A percentile compares a stretch with the other conserved stretches of the same genome.
phyloP scores from a whole-genome alignment of 2,797 vertebrate species.

The Steatocranus sp. region DNA sequence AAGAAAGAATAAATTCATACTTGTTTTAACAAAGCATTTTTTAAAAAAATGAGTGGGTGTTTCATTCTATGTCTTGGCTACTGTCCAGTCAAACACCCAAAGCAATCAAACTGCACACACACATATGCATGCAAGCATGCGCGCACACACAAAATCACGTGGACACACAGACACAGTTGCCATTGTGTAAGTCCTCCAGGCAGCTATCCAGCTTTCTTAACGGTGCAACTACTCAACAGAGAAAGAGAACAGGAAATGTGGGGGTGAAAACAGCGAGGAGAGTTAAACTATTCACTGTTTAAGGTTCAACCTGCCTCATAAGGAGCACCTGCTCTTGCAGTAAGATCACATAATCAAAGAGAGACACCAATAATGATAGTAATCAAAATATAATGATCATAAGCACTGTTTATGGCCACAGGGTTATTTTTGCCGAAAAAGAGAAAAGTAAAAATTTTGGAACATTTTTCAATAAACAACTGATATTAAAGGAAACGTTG shows the following conservation, averaged over 20 bases:
- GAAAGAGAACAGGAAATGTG: slow-evolving; percentile 6
- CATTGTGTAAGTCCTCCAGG: slow-evolving; percentile 50
- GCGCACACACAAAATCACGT: neutral
- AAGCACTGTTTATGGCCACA: neutral
- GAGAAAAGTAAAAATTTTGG: neutral
- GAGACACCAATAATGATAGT: neutral
- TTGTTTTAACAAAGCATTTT: slow-evolving; percentile 58
- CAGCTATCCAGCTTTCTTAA: slow-evolving; percentile 33
- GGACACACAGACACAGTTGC: slow-evolving; percentile 6
- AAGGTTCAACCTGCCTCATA: neutral
- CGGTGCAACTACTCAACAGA: neutral
- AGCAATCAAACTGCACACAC: slow-evolving; percentile 11
- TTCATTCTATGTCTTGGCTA: slow-evolving; percentile 52
- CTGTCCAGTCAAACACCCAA: slow-evolving; percentile 24
- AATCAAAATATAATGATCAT: neutral
- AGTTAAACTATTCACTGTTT: neutral
- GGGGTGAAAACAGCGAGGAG: neutral
- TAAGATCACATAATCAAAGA: neutral
- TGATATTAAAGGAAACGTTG: neutral
- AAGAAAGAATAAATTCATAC: slow-evolving; percentile 70
- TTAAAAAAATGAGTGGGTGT: slow-evolving; percentile 39
- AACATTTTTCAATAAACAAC: neutral
- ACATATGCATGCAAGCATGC: neutral
- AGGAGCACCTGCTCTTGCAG: neutral
- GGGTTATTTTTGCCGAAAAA: neutral